Conservation (phyloP, 2,797 vertebrate species). For the Artibeus lituratus region DNA sequence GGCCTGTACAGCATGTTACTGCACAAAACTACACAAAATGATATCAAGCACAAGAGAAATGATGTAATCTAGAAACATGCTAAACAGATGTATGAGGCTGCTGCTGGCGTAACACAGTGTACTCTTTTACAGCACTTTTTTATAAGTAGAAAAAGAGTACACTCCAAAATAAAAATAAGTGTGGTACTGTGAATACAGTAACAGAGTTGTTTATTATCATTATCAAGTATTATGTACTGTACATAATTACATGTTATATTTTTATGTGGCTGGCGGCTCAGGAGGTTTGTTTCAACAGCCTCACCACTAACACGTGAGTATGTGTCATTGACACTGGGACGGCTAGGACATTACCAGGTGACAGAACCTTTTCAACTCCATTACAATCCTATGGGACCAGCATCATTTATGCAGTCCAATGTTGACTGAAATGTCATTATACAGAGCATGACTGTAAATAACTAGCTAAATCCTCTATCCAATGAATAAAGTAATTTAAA, state of each 20-base stretch:
- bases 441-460: background rate
- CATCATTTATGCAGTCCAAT: background rate
- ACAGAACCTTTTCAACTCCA: background rate
- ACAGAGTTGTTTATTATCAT: background rate
- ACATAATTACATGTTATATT: background rate
- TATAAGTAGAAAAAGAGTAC: background rate
- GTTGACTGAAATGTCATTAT: background rate
- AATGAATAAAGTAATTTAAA: background rate
- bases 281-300: background rate
- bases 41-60: background rate
- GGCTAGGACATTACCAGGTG: background rate
- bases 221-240: background rate
- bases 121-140: background rate
- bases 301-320: background rate
- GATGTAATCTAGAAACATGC: background rate
- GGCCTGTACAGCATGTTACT: background rate
- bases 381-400: background rate
- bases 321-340: background rate
- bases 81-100: background rate
- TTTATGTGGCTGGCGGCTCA: background rate
- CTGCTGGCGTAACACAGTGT: too few species aligned
- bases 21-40: background rate
- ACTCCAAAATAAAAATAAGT: background rate
- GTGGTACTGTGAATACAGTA: background rate
- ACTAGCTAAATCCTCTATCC: background rate